A percentile compares a stretch with the other conserved stretches of the same genome.
Conservation (phyloP, 92 coral and sea anemone genomes). For the Scolanthus callimorphus region DNA sequence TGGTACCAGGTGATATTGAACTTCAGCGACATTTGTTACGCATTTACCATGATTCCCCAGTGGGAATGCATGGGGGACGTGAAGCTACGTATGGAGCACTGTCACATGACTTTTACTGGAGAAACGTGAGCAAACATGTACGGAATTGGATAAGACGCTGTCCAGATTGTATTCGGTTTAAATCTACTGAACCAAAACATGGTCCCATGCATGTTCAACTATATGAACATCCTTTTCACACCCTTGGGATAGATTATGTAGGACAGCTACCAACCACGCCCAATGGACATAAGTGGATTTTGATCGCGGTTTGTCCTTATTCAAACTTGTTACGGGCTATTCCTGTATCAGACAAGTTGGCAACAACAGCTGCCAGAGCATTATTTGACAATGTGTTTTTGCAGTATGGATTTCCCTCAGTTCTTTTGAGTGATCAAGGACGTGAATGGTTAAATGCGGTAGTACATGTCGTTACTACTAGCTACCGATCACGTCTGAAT, state of each 20-base stretch:
- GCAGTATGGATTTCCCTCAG: too few relatives aligned
- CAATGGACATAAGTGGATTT: slow-evolving; percentile 39
- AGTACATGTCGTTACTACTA: slow-evolving; percentile 39
- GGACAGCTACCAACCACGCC: slow-evolving; percentile 23
- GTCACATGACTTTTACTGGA: too few relatives aligned
- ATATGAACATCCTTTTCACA: slow-evolving; percentile 44
- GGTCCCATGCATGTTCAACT: slow-evolving; percentile 51
- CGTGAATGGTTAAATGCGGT: slow-evolving; percentile 61
- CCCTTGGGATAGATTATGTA: too few relatives aligned
- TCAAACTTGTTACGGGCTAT: slow-evolving; percentile 28
- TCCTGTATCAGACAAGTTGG: slow-evolving; percentile 49
- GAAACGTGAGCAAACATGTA: slow-evolving; percentile 45
- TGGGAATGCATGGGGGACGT: slow-evolving; percentile 52
- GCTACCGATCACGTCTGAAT: slow-evolving; percentile 37
- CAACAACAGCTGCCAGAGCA: slow-evolving; percentile 37
- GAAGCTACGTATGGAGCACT: too few relatives aligned
- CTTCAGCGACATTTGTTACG: too few relatives aligned
- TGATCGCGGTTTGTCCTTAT: slow-evolving; percentile 37
- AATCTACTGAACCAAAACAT: slow-evolving; percentile 23
- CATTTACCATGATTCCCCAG: too few relatives aligned
- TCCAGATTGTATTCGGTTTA: slow-evolving; percentile 39
- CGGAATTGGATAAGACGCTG: slow-evolving; percentile 53
- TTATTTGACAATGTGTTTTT: slow-evolving; percentile 23
- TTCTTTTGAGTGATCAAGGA: slow-evolving; percentile 49
- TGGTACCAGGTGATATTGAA: too few relatives aligned